Evolutionary conservation across 2,797 vertebrate genomes (phyloP), one percentile per base, ranked within the genome.

Genomic region (Aldrovandia affinis): DNA sequence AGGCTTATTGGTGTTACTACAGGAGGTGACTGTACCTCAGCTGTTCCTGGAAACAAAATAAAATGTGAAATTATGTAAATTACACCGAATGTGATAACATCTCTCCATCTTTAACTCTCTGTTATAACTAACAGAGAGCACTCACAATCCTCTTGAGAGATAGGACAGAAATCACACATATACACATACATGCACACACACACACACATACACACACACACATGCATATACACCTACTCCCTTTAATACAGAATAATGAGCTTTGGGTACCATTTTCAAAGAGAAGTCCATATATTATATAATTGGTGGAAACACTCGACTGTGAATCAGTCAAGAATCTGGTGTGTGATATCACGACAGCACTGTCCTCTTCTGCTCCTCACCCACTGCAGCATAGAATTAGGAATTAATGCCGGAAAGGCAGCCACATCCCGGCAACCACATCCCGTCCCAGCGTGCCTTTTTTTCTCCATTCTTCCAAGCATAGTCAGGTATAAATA

Each of bases 401-500:
- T 44, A 77, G 25, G 39, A 75, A 44, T 75, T 42, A 73, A 75
- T 65, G 78, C 52, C 79, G 44, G 25, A 39, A 57, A 68, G 70
- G 70, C 57, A 44, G 68, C 39, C 33, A 28, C 42, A 52, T 25
- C 9, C 7, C 8, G 28, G 22, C 25, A 6, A n/a, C n/a, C n/a
- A n/a, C n/a, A n/a, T n/a, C n/a, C n/a, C 59, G 20, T 15, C 78
- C 12, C 39, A 57, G 68, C 25, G 22, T 75, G 22, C 25, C 81
- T 85, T 7, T 85, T 87, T 88, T 84, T 86, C 78, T 81, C 52
- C 22, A n/a, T 81, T 85, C 81, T 85, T 88, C 78, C 75, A 54
- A 50, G 63, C 63, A 39, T 57, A 82, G 86, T 87, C 83, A 9
- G 65, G 83, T 86, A 89, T 83, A 87, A 89, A 88, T 85, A 84